A percentile compares a stretch with the other conserved stretches of the same genome.
phyloP scores from a whole-genome alignment of 2,797 vertebrate species.

The Pampus argenteus region DNA sequence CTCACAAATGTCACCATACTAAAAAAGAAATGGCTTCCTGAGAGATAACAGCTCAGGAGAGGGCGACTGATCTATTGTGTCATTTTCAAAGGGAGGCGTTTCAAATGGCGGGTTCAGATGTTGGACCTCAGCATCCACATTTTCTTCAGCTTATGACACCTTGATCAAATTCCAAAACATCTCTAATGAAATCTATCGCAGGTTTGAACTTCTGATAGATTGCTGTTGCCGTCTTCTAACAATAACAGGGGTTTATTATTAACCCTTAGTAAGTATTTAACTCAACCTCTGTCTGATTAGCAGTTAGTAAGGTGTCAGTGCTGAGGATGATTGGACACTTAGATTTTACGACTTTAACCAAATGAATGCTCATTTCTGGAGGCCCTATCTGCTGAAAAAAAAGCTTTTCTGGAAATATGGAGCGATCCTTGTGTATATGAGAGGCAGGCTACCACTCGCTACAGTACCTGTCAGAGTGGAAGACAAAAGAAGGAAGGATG shows the following conservation, averaged over 20 bases:
- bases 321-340: slow-evolving; percentile 25
- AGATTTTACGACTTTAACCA: slow-evolving; percentile 33
- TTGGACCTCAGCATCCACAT: slow-evolving; percentile 1
- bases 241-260: slow-evolving; percentile 2
- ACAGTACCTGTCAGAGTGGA: slow-evolving; percentile 72
- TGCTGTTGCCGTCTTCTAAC: not conserved
- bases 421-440: slow-evolving; percentile 39
- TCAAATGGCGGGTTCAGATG: slow-evolving; percentile 2
- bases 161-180: slow-evolving; percentile 22
- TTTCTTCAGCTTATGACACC: not conserved
- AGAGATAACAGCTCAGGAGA: not conserved
- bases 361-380: slow-evolving; percentile 38
- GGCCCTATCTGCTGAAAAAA: slow-evolving; percentile 29
- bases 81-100: slow-evolving; percentile 23
- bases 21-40: not conserved
- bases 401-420: slow-evolving; percentile 31
- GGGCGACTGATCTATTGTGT: slow-evolving; percentile 12
- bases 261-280: slow-evolving; percentile 32
- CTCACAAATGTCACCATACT: not conserved
- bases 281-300: slow-evolving; percentile 32
- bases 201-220: slow-evolving; percentile 22
- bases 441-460: slow-evolving; percentile 57
- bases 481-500: slow-evolving; percentile 63
- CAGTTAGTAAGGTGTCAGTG: slow-evolving; percentile 39
- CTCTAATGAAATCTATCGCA: not conserved